These are phyloP conservation scores for Archips crataeganus DNA, from an alignment of 2,888 invertebrate genomes.

Conservation along the genomic window DNA sequence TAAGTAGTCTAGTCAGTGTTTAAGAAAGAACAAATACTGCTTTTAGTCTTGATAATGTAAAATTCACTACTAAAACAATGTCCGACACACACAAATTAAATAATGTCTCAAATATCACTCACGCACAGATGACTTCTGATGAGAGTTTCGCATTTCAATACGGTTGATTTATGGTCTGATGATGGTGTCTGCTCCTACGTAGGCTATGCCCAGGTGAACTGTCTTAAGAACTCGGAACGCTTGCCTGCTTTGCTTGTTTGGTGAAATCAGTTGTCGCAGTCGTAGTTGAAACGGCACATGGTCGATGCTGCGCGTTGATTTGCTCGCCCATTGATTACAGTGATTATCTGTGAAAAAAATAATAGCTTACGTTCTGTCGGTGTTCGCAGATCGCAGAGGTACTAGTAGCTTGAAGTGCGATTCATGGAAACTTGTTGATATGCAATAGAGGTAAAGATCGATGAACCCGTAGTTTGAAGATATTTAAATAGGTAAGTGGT, in stretches of 20 bases:
- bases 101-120: neutral
- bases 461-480: neutral
- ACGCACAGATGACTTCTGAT: neutral
- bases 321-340: neutral
- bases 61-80: neutral
- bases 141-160: neutral
- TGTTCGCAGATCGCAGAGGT: constrained; percentile 1
- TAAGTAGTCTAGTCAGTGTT: neutral
- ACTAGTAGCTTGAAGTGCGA: constrained; percentile 13
- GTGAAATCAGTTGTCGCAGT: neutral
- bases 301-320: neutral
- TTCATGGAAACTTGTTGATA: neutral
- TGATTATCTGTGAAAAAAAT: constrained; percentile 13
- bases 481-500: neutral
- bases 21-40: neutral
- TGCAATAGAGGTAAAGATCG: neutral
- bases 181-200: neutral
- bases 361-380: constrained; percentile 18
- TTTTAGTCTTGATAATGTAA: neutral
- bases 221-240: neutral
- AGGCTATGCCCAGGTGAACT: neutral
- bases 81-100: neutral
- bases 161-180: neutral
- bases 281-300: neutral
- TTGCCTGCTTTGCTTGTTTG: constrained; percentile 1